A percentile compares a stretch with the other conserved stretches of the same genome.
phyloP scores from a whole-genome alignment of 2,113 vertebrate species.

The Pelobates fuscus region DNA sequence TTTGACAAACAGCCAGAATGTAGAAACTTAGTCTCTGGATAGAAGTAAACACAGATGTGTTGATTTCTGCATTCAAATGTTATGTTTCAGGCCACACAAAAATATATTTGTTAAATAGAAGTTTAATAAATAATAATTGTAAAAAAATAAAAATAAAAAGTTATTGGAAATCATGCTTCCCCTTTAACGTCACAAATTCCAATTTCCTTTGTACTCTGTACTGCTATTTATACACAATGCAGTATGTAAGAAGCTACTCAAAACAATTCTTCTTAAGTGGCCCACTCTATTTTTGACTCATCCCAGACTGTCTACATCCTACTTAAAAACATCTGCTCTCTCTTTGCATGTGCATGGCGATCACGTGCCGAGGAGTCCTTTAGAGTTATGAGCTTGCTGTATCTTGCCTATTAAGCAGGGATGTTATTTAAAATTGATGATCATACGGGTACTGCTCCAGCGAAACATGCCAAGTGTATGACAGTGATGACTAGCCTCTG shows the following conservation, averaged over 20 bases:
- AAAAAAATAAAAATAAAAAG: too few relatives aligned
- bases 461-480: background rate
- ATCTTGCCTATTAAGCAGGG: background rate
- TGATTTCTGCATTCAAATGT: too few relatives aligned
- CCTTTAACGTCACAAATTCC: too few relatives aligned
- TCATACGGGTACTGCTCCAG: background rate
- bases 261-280: background rate
- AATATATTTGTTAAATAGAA: too few relatives aligned
- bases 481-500: background rate
- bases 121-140: too few relatives aligned
- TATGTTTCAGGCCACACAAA: too few relatives aligned
- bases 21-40: too few relatives aligned
- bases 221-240: too few relatives aligned
- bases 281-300: slow-evolving; percentile 1
- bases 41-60: too few relatives aligned
- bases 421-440: background rate
- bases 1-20: too few relatives aligned
- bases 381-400: background rate
- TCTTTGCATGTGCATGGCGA: background rate
- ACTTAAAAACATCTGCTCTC: background rate
- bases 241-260: background rate
- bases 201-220: too few relatives aligned
- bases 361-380: background rate
- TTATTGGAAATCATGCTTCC: too few relatives aligned
- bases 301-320: background rate